Evolutionary conservation across 2,797 vertebrate genomes (phyloP).

Genomic region (Aplochiton taeniatus): DNA sequence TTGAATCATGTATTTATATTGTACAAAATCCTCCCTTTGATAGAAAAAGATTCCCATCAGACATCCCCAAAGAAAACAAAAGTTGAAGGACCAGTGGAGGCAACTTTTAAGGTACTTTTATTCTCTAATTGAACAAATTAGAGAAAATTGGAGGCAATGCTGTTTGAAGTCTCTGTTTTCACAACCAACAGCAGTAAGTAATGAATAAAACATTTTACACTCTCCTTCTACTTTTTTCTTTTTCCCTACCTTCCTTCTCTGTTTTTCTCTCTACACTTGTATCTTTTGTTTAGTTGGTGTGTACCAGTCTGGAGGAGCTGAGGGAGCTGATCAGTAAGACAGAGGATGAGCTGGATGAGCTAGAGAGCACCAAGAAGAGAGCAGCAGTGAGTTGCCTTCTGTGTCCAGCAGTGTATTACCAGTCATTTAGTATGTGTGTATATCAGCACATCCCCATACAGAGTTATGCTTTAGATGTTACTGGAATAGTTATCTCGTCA

Average conservation of each 20-base stretch:
- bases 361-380: conserved; percentile 95
- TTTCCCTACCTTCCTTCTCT: not conserved
- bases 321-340: conserved; percentile 94
- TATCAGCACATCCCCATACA: too few relatives aligned
- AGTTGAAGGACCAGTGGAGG: conserved; percentile 74
- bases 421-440: too few relatives aligned
- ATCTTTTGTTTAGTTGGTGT: conserved; percentile 83
- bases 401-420: not conserved
- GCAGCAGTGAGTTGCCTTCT: conserved; percentile 68
- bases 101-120: conserved; percentile 88
- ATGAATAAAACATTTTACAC: not conserved
- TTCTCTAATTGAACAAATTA: not conserved
- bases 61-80: conserved; percentile 80
- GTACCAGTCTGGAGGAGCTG: conserved; percentile 94
- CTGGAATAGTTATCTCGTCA: too few relatives aligned
- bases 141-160: not conserved
- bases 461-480: too few relatives aligned
- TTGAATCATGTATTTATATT: not conserved
- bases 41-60: conserved; percentile 86
- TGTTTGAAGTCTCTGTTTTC: not conserved
- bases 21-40: conserved; percentile 42
- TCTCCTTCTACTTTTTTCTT: not conserved
- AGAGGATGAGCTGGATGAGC: conserved; percentile 92
- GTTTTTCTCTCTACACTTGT: not conserved
- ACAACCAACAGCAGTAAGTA: not conserved